Evolutionary conservation across 2,888 invertebrate species (phyloP), one percentile per base, ranked within the genome.

Genomic region (Dynastes maya): DNA sequence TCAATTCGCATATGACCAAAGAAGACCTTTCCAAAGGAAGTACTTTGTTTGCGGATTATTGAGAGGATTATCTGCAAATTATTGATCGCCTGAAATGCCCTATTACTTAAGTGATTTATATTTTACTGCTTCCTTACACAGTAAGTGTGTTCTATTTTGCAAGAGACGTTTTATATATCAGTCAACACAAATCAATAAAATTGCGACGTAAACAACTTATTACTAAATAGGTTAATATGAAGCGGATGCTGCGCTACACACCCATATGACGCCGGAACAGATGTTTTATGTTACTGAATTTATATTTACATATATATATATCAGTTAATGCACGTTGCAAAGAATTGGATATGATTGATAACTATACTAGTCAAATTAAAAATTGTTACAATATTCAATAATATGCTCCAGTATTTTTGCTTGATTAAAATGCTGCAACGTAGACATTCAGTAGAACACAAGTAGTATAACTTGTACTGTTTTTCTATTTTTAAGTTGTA

Each of bases 131-230:
- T 22, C 13, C 22, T 55, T 22, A 55, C 55, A 9, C 55, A 8
- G 22, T 55, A 55, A 55, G 16, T 55, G n/a, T 53, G 22, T 11
- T 13, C 32, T 63, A 9, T 63, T 63, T 51, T 27, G 45, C 45
- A 2, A 27, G 51, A 11, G 68, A 49, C 29, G 13, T 49, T 51
- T 11, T 51, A 9, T 29, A 68, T 4, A 67, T 68, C 29, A 51
- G 68, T 27, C 22, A 27, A 11, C 27, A 51, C 49, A 13, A 16
- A 68, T 68, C 51, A 68, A 68, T 68, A 68, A 51, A 68, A 51
- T 51, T 68, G n/a, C 49, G 68, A 51, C 68, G 68, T 68, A 68
- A 68, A 68, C 67, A 68, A 68, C 68, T 68, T 51, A 68, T 68
- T 51, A 51, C 68, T 68, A 68, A 68, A 22, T 68, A 68, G 68